Conservation (phyloP, 2,797 vertebrate genomes). For the Sebastes nivosus region DNA sequence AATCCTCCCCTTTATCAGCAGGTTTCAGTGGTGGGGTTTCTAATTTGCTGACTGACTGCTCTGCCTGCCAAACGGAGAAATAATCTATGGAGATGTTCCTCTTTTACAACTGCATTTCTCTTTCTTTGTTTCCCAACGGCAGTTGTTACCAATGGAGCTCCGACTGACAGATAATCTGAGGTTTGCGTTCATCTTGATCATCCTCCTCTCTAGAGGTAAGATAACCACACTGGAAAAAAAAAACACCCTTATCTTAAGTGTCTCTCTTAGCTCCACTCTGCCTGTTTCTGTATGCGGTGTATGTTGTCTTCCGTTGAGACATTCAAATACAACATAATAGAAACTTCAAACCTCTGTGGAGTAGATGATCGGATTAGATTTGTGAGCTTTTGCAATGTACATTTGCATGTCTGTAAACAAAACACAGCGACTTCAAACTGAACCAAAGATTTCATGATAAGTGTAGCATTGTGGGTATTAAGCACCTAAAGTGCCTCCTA, state of each 20-base stretch:
- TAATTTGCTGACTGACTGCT: background rate
- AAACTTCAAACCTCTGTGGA: background rate
- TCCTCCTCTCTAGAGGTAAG: constrained; percentile 48
- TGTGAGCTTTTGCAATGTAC: background rate
- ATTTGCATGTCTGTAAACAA: background rate
- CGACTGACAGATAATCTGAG: background rate
- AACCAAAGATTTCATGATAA: background rate
- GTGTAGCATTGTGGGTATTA: background rate
- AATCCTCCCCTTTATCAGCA: background rate
- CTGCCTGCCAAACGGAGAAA: background rate
- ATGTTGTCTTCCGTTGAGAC: background rate
- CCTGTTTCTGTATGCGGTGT: background rate
- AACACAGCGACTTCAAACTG: background rate
- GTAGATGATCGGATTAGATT: background rate
- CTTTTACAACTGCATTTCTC: constrained; percentile 12
- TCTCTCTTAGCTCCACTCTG: background rate
- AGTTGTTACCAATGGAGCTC: constrained; percentile 30
- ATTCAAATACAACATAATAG: background rate
- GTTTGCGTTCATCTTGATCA: constrained; percentile 25
- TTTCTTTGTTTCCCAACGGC: constrained; percentile 6
- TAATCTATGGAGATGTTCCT: background rate
- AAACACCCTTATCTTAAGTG: background rate
- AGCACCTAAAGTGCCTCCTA: background rate
- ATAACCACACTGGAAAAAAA: background rate
- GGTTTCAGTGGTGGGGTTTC: background rate